Evolutionary conservation across 2,888 invertebrate genomes (phyloP).

Genomic region (Diarsia rubi): DNA sequence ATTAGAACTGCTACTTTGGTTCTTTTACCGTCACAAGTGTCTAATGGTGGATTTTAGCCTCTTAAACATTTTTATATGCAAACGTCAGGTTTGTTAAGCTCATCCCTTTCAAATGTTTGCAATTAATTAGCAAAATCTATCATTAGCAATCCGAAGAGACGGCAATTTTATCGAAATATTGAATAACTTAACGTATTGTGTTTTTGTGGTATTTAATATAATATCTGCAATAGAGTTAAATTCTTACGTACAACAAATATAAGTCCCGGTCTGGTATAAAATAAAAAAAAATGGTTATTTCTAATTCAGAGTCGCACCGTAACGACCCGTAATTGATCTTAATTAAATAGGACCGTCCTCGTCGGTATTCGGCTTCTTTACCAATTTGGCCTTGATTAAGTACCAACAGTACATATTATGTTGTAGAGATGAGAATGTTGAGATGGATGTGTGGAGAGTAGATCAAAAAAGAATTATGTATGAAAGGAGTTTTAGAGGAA

Average conservation of each 20-base stretch:
- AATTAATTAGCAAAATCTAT: not conserved
- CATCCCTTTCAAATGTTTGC: not conserved
- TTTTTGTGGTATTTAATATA: not conserved
- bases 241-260: not conserved
- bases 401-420: not conserved
- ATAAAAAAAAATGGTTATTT: not conserved
- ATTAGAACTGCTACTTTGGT: not conserved
- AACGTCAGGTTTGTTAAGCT: not conserved
- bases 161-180: not conserved
- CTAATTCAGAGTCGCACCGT: not conserved
- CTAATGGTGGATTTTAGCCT: not conserved
- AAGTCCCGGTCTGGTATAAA: not conserved
- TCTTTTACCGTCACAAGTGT: not conserved
- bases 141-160: not conserved
- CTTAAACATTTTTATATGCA: not conserved
- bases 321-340: constrained; percentile 4
- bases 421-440: no score
- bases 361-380: not conserved
- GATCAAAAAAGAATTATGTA: no score
- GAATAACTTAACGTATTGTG: not conserved
- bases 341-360: not conserved
- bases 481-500: no score
- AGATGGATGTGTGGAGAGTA: no score
- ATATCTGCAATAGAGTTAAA: not conserved
- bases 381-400: not conserved